A percentile compares a stretch with the other conserved stretches of the same genome.
Conservation (phyloP, 2,113 vertebrate genomes). For the Oreochromis tanganicae region DNA sequence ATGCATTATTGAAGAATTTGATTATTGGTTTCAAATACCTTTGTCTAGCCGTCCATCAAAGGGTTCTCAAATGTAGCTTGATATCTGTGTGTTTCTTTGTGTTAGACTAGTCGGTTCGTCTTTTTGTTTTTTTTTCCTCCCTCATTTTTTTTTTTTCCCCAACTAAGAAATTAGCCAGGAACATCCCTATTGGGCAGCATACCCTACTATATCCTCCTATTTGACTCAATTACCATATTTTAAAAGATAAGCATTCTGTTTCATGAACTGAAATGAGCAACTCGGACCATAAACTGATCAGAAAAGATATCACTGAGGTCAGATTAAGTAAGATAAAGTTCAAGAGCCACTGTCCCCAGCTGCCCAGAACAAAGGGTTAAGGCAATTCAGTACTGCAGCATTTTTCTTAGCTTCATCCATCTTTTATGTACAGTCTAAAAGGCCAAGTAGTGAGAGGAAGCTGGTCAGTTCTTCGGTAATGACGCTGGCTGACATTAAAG, state of each 20-base stretch:
- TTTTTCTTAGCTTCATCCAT: not conserved
- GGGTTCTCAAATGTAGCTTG: not conserved
- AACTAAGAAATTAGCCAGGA: not conserved
- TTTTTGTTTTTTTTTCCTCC: rapidly evolving
- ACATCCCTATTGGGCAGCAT: not conserved
- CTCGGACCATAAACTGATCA: not conserved
- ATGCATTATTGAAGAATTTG: not conserved
- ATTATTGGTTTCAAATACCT: not conserved
- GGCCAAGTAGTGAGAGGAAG: not conserved
- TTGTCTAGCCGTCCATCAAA: not conserved
- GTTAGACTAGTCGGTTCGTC: rapidly evolving
- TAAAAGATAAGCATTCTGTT: not conserved
- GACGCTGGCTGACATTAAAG: not conserved
- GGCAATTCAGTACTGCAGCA: not conserved
- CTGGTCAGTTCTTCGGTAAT: not conserved
- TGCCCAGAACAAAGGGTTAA: not conserved
- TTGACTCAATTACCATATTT: not conserved
- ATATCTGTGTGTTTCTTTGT: not conserved
- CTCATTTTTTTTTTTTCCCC: not conserved
- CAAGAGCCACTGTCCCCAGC: not conserved
- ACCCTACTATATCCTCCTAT: not conserved
- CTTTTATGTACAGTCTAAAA: not conserved
- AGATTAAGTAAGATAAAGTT: not conserved
- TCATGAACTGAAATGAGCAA: not conserved
- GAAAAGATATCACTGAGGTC: not conserved